phyloP scores from a whole-genome alignment of 2,113 vertebrate species.

The Delphinapterus leucas region DNA sequence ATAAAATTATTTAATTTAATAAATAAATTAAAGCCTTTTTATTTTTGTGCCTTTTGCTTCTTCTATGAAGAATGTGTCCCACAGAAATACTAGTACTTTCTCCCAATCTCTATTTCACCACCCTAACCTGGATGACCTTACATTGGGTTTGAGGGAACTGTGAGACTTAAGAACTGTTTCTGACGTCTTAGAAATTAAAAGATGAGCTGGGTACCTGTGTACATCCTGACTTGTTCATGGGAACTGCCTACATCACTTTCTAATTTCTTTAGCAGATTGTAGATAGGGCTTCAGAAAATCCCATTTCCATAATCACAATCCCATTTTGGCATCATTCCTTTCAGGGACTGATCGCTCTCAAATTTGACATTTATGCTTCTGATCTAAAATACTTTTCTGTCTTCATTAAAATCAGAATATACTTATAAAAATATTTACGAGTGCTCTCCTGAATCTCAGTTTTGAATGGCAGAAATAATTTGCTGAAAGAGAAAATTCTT shows the following conservation, averaged over 20 bases:
- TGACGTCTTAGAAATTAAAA: neutral
- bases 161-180: neutral
- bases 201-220: neutral
- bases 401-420: slow-evolving; percentile 23
- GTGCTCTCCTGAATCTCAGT: neutral
- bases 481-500: neutral
- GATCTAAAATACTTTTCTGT: neutral
- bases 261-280: neutral
- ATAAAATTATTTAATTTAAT: too few species aligned
- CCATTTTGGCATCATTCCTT: neutral
- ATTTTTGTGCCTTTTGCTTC: neutral
- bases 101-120: neutral
- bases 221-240: neutral
- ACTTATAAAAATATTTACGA: neutral
- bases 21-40: neutral
- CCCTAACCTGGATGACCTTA: neutral
- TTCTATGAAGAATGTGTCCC: neutral
- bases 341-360: neutral
- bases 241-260: neutral
- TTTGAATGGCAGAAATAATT: neutral
- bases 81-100: neutral
- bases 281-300: neutral
- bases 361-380: neutral
- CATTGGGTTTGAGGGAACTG: neutral
- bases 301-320: neutral